phyloP scores from a whole-genome alignment of 2,888 invertebrate species.

The Zaprionus obscuricornis region DNA sequence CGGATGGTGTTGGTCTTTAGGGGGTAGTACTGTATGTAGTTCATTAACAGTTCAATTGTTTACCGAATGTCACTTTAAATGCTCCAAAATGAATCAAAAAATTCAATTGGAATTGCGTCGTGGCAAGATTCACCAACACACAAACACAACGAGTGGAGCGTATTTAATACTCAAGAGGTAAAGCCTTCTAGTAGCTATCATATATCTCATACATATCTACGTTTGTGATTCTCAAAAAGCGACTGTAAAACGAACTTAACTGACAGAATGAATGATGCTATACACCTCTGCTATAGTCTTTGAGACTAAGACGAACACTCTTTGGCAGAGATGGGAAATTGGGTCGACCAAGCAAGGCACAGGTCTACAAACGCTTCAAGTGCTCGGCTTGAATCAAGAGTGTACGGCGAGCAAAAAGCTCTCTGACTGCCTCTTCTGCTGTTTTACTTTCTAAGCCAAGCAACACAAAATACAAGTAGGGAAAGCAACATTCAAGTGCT shows the following conservation, averaged over 20 bases:
- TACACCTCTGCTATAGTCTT: slow-evolving; percentile 19
- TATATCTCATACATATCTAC: slow-evolving; percentile 57
- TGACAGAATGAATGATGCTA: slow-evolving; percentile 77
- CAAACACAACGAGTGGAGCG: slow-evolving; percentile 24
- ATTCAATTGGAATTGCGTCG: slow-evolving; percentile 75
- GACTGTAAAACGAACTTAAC: slow-evolving; percentile 77
- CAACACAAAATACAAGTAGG: slow-evolving; percentile 18
- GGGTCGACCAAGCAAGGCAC: slow-evolving; percentile 61
- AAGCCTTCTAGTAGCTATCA: neutral
- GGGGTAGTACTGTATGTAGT: slow-evolving; percentile 3
- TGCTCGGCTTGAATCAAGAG: slow-evolving; percentile 24
- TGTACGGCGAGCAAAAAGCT: slow-evolving; percentile 37
- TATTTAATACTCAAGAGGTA: neutral
- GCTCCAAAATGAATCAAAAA: slow-evolving; percentile 79
- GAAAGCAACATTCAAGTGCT: too few relatives aligned
- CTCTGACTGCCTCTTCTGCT: slow-evolving; percentile 65
- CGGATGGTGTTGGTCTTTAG: slow-evolving; percentile 21
- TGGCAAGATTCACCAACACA: slow-evolving; percentile 12
- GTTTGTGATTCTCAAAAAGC: slow-evolving; percentile 72
- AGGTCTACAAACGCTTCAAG: slow-evolving; percentile 49
- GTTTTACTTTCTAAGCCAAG: slow-evolving; percentile 72
- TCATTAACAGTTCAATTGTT: slow-evolving; percentile 46
- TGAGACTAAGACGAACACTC: slow-evolving; percentile 22
- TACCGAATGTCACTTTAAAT: slow-evolving; percentile 78
- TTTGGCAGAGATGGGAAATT: slow-evolving; percentile 52